phyloP scores from a whole-genome alignment of 2,888 invertebrate genomes.

The Drosophila ustulata region DNA sequence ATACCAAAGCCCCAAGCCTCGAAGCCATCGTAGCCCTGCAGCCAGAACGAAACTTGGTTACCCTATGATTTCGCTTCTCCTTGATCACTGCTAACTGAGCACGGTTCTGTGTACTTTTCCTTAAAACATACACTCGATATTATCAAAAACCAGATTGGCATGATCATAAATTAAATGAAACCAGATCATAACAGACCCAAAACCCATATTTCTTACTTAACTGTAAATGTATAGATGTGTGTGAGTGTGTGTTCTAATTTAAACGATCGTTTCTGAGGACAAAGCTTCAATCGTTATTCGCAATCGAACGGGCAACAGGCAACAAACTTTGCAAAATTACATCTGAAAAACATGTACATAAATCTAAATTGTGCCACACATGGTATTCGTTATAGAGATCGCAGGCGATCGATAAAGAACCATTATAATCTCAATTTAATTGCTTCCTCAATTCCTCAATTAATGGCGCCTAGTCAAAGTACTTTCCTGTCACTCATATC shows the following conservation, averaged over 20 bases:
- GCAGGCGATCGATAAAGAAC: constrained; percentile 35
- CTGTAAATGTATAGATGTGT: not conserved
- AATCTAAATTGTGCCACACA: constrained; percentile 74
- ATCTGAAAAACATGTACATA: constrained; percentile 65
- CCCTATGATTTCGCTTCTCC: constrained; percentile 57
- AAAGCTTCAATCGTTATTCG: constrained; percentile 22
- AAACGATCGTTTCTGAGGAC: constrained; percentile 21
- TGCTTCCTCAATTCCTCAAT: constrained; percentile 62
- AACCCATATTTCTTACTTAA: not conserved
- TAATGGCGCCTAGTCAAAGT: constrained; percentile 45
- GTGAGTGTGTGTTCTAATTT: constrained; percentile 9
- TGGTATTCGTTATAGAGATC: constrained; percentile 48
- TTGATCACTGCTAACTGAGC: not conserved
- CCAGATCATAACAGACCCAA: not conserved
- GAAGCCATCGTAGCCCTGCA: constrained; percentile 32
- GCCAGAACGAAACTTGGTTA: constrained; percentile 62
- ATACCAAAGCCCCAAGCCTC: constrained; percentile 61
- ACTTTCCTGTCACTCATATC: constrained; percentile 49
- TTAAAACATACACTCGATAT: not conserved
- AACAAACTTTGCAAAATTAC: constrained; percentile 38
- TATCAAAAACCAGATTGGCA: not conserved
- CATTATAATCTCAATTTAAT: constrained; percentile 54
- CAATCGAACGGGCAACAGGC: not conserved
- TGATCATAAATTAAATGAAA: constrained; percentile 11
- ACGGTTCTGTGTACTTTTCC: not conserved